These are phyloP conservation scores for Apis florea DNA, from an alignment of 1,140 invertebrate genomes.

Conservation along the genomic window DNA sequence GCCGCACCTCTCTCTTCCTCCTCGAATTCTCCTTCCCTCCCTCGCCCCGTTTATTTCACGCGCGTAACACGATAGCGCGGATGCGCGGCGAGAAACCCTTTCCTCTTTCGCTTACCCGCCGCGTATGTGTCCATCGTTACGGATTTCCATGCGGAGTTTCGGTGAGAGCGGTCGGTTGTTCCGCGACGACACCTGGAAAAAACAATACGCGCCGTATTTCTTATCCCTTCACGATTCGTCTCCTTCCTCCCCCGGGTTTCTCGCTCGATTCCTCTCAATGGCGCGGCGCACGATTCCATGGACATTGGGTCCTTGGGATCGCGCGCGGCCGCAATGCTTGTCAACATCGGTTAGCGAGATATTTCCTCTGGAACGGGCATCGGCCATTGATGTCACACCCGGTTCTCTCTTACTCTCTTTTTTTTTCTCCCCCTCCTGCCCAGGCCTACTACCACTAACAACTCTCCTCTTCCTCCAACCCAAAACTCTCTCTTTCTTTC, in stretches of 20 bases:
- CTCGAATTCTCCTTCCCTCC: conserved; percentile 19
- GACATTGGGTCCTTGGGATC: conserved; percentile 25
- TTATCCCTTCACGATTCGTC: conserved; percentile 9
- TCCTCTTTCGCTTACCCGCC: not conserved
- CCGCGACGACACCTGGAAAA: conserved; percentile 49
- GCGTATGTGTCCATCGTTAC: conserved; percentile 37
- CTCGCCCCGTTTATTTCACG: conserved; percentile 43
- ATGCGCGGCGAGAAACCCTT: not conserved
- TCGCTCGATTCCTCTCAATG: conserved; percentile 53
- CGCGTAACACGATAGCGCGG: conserved; percentile 64
- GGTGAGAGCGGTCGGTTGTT: not conserved
- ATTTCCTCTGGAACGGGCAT: conserved; percentile 76
- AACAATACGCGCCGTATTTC: conserved; percentile 53
- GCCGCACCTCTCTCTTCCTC: conserved; percentile 24
- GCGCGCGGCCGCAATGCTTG: conserved; percentile 72
- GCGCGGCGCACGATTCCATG: conserved; percentile 21
- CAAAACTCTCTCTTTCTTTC: not conserved
- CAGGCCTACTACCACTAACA: not conserved
- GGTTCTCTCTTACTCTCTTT: conserved; percentile 40
- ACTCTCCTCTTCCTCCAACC: conserved; percentile 18
- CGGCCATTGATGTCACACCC: conserved; percentile 75
- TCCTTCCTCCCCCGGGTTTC: conserved; percentile 36
- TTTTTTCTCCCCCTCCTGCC: too few relatives aligned
- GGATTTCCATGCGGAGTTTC: conserved; percentile 27
- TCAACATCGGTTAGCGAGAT: conserved; percentile 77